These are phyloP conservation scores for Zoanthus solanderi DNA, from an alignment of 92 coral and sea anemone genomes.

Conservation along the genomic window DNA sequence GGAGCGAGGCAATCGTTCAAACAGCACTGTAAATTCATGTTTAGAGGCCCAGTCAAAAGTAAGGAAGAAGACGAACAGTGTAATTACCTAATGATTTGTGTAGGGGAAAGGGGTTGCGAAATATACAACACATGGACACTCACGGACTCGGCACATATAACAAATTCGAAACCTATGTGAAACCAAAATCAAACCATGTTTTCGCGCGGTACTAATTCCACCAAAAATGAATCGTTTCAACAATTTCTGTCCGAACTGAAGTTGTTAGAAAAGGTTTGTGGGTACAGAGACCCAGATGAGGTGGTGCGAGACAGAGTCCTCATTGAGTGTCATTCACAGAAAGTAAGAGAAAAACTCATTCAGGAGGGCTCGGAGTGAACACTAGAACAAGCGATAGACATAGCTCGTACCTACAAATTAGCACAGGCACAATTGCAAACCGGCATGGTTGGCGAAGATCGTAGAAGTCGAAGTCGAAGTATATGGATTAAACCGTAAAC, in stretches of 20 bases:
- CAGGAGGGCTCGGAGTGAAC: slow-evolving; percentile 67
- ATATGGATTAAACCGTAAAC: background rate
- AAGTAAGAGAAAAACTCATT: slow-evolving; percentile 37
- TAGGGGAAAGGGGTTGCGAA: too few species aligned
- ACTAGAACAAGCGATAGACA: slow-evolving; percentile 57
- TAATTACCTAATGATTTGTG: too few species aligned
- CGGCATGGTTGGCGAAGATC: slow-evolving; percentile 46
- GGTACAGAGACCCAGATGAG: slow-evolving; percentile 36
- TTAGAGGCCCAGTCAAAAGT: too few species aligned
- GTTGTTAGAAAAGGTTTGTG: slow-evolving; percentile 36
- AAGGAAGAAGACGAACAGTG: too few species aligned
- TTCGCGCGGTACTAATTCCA: too few species aligned
- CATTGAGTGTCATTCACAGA: slow-evolving; percentile 1
- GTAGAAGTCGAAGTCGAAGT: background rate
- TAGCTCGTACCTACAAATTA: slow-evolving; percentile 4
- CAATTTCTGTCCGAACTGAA: slow-evolving; percentile 19
- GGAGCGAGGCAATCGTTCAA: too few species aligned
- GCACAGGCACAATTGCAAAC: slow-evolving; percentile 54
- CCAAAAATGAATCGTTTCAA: background rate
- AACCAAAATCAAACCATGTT: background rate
- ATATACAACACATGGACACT: too few species aligned
- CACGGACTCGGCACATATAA: background rate
- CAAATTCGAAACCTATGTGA: slow-evolving; percentile 27
- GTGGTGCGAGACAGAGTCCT: slow-evolving; percentile 53
- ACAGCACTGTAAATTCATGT: too few species aligned